A percentile compares a stretch with the other conserved stretches of the same genome.
Evolutionary conservation across 1,140 invertebrate genomes (phyloP).

Genomic region (Oedothorax gibbosus): DNA sequence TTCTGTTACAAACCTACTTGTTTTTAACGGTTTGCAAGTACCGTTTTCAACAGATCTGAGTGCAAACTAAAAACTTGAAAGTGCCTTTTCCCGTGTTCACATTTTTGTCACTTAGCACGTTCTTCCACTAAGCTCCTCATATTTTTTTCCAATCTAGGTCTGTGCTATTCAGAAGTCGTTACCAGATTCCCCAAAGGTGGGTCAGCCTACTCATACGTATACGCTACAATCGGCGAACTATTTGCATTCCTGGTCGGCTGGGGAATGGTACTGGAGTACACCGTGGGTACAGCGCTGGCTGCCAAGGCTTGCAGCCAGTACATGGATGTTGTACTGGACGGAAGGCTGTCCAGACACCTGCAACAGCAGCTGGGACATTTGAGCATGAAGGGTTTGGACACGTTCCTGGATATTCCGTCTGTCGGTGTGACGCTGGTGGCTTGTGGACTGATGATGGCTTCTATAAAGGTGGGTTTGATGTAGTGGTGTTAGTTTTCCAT

Average conservation of each 20-base stretch:
- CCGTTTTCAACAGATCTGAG: too few species aligned
- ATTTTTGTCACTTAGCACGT: too few species aligned
- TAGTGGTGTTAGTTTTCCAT: not conserved
- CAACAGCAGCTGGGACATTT: slow-evolving; percentile 28
- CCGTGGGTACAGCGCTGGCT: slow-evolving; percentile 42
- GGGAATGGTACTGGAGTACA: slow-evolving; percentile 68
- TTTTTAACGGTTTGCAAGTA: too few species aligned
- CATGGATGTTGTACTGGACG: slow-evolving; percentile 41
- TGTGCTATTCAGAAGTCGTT: slow-evolving; percentile 72
- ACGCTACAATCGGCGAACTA: slow-evolving; percentile 71
- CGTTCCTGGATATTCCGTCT: slow-evolving; percentile 42
- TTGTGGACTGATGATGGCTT: slow-evolving; percentile 62
- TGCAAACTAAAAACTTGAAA: too few species aligned
- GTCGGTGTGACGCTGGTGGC: slow-evolving; percentile 67
- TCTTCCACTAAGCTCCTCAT: too few species aligned
- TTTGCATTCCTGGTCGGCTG: slow-evolving; percentile 71
- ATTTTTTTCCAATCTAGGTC: slow-evolving; percentile 63
- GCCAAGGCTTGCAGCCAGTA: slow-evolving; percentile 59
- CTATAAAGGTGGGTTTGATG: slow-evolving; percentile 34
- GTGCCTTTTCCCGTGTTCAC: too few species aligned
- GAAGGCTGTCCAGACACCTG: not conserved
- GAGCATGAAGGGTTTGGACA: slow-evolving; percentile 30
- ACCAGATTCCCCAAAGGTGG: slow-evolving; percentile 70
- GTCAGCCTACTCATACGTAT: slow-evolving; percentile 71
- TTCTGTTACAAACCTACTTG: too few species aligned